A percentile compares a stretch with the other conserved stretches of the same genome.
Conservation (phyloP, 2,797 vertebrate genomes). For the Bovichtus variegatus region DNA sequence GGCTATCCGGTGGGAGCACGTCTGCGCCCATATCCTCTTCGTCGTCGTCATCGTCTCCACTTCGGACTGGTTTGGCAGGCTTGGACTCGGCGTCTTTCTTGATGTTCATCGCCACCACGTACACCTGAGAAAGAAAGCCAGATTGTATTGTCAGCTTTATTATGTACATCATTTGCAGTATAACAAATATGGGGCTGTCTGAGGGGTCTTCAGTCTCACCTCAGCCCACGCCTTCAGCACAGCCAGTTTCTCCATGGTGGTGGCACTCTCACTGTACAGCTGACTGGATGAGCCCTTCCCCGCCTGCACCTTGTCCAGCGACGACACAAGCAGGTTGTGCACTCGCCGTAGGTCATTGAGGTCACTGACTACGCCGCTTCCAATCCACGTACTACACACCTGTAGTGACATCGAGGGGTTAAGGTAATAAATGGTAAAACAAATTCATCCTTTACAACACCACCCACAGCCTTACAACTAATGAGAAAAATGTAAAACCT, state of each 20-base stretch:
- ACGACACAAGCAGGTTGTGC: constrained; percentile 98
- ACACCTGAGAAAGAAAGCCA: constrained; percentile 85
- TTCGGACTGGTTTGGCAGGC: constrained; percentile 83
- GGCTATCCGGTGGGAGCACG: constrained; percentile 95
- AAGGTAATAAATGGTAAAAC: neutral
- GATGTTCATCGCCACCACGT: constrained; percentile 97
- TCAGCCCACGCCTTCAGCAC: constrained; percentile 99
- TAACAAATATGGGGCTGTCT: neutral
- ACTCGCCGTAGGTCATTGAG: constrained; percentile 98
- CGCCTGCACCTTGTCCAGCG: constrained; percentile 97
- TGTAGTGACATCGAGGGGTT: constrained; percentile 59
- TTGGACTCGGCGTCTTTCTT: constrained; percentile 95
- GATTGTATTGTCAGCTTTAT: neutral
- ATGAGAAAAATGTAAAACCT: constrained; percentile 4
- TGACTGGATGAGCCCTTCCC: constrained; percentile 96
- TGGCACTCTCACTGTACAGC: constrained; percentile 96
- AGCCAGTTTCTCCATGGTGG: constrained; percentile 98
- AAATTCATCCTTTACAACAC: neutral
- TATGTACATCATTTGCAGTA: neutral
- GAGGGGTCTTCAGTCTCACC: constrained; percentile 79
- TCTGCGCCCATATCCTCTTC: constrained; percentile 86
- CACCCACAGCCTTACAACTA: neutral
- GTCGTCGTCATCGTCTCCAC: constrained; percentile 90
- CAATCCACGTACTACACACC: constrained; percentile 99
- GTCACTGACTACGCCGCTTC: constrained; percentile 98